Percentiles rank a stretch among this genome's conserved stretches.
Evolutionary conservation across 2,113 vertebrate genomes (phyloP).

Genomic region (Cyphomyrus plagiostoma): DNA sequence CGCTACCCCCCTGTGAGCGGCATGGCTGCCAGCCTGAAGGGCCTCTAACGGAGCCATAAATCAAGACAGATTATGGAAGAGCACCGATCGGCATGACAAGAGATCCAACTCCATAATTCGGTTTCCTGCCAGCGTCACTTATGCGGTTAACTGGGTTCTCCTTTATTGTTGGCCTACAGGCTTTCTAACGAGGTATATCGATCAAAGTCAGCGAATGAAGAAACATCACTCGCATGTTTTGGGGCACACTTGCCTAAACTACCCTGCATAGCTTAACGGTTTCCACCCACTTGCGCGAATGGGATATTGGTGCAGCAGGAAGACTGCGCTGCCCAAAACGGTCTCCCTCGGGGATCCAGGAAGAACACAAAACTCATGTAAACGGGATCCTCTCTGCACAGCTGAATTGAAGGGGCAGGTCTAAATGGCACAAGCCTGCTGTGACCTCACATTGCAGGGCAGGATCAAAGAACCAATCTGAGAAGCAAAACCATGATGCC

Average conservation of each 20-base stretch:
- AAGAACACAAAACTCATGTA: constrained; percentile 29
- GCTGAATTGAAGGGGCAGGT: neutral
- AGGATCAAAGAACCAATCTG: neutral
- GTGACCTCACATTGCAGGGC: neutral
- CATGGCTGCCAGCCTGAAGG: constrained; percentile 47
- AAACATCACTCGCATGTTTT: neutral
- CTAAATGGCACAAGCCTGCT: neutral
- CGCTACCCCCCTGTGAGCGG: constrained; percentile 40
- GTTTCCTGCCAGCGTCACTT: neutral
- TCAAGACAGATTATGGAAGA: constrained; percentile 25
- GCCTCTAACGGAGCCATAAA: constrained; percentile 49
- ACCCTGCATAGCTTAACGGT: neutral
- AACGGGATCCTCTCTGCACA: neutral
- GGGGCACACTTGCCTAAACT: neutral
- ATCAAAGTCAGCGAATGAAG: neutral
- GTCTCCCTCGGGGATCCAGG: neutral
- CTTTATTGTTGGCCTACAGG: neutral
- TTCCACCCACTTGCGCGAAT: neutral
- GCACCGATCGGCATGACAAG: constrained; percentile 1
- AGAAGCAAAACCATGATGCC: neutral
- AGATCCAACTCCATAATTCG: neutral
- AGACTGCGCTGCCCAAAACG: neutral
- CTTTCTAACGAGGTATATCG: neutral
- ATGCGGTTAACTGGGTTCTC: neutral
- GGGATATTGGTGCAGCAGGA: neutral